A percentile compares a stretch with the other conserved stretches of the same genome.
Evolutionary conservation across 2,113 vertebrate species (phyloP).

Genomic region (Ailurus styani): DNA sequence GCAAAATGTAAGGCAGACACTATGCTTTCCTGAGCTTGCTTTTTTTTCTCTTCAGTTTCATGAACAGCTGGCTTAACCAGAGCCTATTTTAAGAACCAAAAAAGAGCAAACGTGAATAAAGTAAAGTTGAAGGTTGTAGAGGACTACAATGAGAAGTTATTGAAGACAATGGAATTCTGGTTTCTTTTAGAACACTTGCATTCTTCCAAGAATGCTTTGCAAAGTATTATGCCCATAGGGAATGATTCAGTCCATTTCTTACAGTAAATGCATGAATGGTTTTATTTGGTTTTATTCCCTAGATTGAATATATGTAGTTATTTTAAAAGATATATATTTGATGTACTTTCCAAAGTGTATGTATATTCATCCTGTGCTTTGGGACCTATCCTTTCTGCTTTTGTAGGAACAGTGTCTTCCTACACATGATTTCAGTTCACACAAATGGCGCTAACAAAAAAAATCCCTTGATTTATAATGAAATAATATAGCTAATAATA

Average conservation of each 20-base stretch:
- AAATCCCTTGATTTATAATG: neutral
- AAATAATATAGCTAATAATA: neutral
- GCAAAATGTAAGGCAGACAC: slow-evolving; percentile 51
- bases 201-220: neutral
- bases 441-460: neutral
- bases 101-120: slow-evolving; percentile 65
- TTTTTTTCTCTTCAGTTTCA: slow-evolving; percentile 1
- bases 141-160: neutral
- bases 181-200: neutral
- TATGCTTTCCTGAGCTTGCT: slow-evolving; percentile 62
- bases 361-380: neutral
- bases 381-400: neutral
- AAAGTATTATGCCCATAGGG: neutral
- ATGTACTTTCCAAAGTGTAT: neutral
- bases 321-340: neutral
- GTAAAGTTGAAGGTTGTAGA: slow-evolving; percentile 31
- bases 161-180: neutral
- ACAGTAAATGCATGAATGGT: neutral
- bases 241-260: neutral
- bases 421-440: neutral
- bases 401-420: neutral
- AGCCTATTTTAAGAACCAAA: slow-evolving; percentile 62
- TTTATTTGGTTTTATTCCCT: neutral
- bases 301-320: neutral
- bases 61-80: slow-evolving; percentile 58